Conservation (phyloP, 1,140 invertebrate species). For the Diachasma alloeum region DNA sequence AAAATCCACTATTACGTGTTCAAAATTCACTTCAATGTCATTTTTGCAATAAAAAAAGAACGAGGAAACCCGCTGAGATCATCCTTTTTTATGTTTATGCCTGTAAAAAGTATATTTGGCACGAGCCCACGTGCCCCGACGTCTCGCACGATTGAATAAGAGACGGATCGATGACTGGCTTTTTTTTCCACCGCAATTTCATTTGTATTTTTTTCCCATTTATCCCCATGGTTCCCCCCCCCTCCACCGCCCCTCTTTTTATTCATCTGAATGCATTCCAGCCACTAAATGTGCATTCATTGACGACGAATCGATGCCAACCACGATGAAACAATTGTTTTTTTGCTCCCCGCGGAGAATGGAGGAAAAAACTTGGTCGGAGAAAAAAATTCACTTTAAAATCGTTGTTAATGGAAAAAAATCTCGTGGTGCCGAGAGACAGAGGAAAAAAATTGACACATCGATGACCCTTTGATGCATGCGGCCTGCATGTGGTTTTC, state of each 20-base stretch:
- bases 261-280: not conserved
- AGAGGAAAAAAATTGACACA: not conserved
- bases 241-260: not conserved
- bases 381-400: no score
- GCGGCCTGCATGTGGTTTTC: not conserved
- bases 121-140: not conserved
- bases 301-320: not conserved
- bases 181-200: not conserved
- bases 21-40: no score
- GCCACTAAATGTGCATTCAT: not conserved
- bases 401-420: no score
- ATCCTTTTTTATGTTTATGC: not conserved
- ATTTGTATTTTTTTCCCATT: not conserved
- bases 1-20: no score
- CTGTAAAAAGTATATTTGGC: conserved; percentile 12
- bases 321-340: not conserved
- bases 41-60: not conserved
- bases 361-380: not conserved
- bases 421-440: not conserved
- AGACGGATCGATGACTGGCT: not conserved
- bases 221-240: not conserved
- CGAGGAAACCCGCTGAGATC: not conserved
- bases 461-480: not conserved
- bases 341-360: not conserved
- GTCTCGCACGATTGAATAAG: conserved; percentile 23